Conservation (phyloP, 2,888 invertebrate species). For the Chaitophorus viminalis region DNA sequence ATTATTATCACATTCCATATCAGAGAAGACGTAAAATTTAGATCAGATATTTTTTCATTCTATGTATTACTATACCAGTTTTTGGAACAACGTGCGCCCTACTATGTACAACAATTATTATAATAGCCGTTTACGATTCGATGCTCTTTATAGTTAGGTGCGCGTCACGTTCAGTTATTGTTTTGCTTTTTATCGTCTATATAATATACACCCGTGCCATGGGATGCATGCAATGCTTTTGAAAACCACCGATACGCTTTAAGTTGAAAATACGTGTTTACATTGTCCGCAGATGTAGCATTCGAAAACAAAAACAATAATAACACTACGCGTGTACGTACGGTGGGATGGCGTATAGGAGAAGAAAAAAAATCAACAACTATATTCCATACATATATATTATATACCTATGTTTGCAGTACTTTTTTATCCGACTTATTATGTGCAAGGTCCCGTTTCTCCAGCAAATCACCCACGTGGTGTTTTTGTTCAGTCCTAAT, state of each 20-base stretch:
- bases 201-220: neutral
- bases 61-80: neutral
- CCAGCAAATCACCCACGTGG: neutral
- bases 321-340: neutral
- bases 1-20: neutral
- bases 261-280: neutral
- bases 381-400: neutral
- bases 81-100: neutral
- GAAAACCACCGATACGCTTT: constrained; percentile 12
- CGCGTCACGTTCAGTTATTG: constrained; percentile 33
- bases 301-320: constrained; percentile 4
- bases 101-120: constrained; percentile 1
- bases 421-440: neutral
- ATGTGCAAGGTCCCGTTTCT: neutral
- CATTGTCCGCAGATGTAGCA: neutral
- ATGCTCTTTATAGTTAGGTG: neutral
- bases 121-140: constrained; percentile 29
- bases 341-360: neutral
- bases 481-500: too few species aligned
- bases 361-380: neutral
- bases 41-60: neutral
- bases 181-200: constrained; percentile 4
- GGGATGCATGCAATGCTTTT: neutral
- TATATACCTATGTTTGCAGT: too few species aligned
- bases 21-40: neutral